These are phyloP conservation scores for Hystrix brachyura DNA, from an alignment of 2,113 vertebrate genomes.

Conservation along the genomic window DNA sequence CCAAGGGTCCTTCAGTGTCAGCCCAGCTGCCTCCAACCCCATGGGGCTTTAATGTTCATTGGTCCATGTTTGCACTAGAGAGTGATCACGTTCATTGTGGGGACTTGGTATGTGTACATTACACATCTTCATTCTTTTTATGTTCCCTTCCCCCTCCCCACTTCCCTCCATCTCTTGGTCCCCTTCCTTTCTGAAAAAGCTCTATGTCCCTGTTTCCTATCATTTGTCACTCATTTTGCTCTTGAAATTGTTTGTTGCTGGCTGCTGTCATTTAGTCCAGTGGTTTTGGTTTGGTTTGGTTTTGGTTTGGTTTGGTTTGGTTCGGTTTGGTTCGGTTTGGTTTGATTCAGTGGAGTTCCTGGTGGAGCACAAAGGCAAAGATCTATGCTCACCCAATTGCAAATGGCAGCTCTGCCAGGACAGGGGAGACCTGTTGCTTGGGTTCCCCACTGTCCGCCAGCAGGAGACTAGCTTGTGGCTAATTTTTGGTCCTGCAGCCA, in stretches of 20 bases:
- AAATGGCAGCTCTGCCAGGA: not conserved
- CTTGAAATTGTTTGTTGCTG: not conserved
- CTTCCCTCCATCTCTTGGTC: not conserved
- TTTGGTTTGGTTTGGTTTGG: not conserved
- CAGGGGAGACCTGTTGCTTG: not conserved
- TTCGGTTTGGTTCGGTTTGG: not conserved
- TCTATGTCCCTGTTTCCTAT: not conserved
- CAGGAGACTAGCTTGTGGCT: not conserved
- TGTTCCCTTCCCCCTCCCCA: not conserved
- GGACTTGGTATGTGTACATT: too few species aligned
- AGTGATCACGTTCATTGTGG: not conserved
- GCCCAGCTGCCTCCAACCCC: not conserved
- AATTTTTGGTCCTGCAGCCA: not conserved
- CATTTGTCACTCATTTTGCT: not conserved
- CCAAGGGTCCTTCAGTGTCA: not conserved
- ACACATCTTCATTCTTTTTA: not conserved
- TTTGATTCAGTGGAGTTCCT: not conserved
- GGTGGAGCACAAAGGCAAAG: not conserved
- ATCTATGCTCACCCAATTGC: not conserved
- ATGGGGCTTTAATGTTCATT: not conserved
- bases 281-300: not conserved
- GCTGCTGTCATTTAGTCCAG: not conserved
- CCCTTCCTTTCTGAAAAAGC: not conserved
- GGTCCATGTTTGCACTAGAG: not conserved
- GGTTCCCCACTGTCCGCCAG: not conserved